Conservation (phyloP, 2,113 vertebrate genomes). For the Brachypteracias leptosomus region DNA sequence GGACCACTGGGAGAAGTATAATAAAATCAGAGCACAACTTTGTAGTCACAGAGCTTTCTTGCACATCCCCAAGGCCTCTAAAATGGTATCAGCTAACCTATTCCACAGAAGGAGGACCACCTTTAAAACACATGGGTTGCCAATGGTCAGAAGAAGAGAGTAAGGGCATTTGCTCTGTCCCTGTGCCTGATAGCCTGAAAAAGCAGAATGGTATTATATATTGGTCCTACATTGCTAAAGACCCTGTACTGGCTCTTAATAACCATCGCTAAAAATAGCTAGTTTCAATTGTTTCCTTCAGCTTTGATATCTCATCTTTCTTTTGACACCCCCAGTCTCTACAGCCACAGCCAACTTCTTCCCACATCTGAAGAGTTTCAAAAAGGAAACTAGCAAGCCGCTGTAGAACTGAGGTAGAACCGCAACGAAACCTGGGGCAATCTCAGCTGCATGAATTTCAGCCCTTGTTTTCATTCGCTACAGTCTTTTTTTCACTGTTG, state of each 20-base stretch:
- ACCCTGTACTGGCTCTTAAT: background rate
- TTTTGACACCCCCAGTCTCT: background rate
- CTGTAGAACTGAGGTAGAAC: background rate
- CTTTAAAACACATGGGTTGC: background rate
- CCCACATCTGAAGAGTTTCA: conserved; percentile 49
- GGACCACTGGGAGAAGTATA: background rate
- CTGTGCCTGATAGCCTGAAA: background rate
- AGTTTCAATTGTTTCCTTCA: conserved; percentile 20
- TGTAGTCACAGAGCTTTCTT: background rate
- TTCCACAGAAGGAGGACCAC: background rate
- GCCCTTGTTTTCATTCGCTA: background rate
- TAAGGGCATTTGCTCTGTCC: background rate
- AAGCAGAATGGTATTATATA: background rate
- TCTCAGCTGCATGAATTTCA: background rate
- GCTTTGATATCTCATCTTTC: conserved; percentile 34
- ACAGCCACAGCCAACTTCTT: background rate
- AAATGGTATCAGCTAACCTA: background rate
- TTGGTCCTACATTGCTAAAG: background rate
- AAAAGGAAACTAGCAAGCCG: conserved; percentile 20
- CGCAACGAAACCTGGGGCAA: background rate
- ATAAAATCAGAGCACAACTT: background rate
- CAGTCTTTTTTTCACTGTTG: background rate
- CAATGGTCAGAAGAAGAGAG: background rate
- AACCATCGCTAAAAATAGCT: conserved; percentile 3
- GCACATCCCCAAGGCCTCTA: background rate